Evolutionary conservation across 2,113 vertebrate species (phyloP), one percentile per base, ranked within the genome.

Genomic region (Eira barbara): DNA sequence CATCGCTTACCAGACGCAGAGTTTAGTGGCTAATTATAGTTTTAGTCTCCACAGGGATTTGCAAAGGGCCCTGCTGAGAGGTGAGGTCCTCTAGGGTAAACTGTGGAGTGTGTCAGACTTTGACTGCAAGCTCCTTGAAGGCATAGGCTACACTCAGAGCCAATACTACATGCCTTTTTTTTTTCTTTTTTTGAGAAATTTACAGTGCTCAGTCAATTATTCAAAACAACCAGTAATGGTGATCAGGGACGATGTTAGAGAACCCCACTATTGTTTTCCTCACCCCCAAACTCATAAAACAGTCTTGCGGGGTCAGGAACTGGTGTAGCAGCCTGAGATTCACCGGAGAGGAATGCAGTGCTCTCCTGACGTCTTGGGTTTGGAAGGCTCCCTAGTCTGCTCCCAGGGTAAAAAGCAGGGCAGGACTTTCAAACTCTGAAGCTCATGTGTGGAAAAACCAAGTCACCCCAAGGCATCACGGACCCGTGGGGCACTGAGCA

Each of bases 121-220:
- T 4, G 52, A 25, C 0, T 11, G 2, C 0, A 31, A 34, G 49
- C 2, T 4, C 0, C 0, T 0, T 1, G 11, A 15, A 31, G 23
- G 42, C 52, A n/a, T 1, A 20, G 73, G 17, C 34, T 34, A n/a
- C 25, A 42, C 15, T 11, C 25, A 21, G 9, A 59, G 10, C 15
- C 4, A 7, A 15, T 0, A 1, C 18, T 0, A 4, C 1, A 3
- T 11, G 27, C 31, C 34, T 5, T 31, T 5, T 45, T 25, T 42
- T 36, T 49, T 36, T 49, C 4, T 55, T 31, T 52, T 18, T 55
- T n/a, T 52, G 18, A 61, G 42, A 49, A 55, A 34, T 17, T 3
- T 13, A 73, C 10, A 15, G 36, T 34, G 7, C 6, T 0, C 0
- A 8, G 25, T 57, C 14, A 85, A 25, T 57, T n/a, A 36, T 31